These are phyloP conservation scores for Myripristis jacobus DNA, from an alignment of 2,797 vertebrate species.

Conservation along the genomic window DNA sequence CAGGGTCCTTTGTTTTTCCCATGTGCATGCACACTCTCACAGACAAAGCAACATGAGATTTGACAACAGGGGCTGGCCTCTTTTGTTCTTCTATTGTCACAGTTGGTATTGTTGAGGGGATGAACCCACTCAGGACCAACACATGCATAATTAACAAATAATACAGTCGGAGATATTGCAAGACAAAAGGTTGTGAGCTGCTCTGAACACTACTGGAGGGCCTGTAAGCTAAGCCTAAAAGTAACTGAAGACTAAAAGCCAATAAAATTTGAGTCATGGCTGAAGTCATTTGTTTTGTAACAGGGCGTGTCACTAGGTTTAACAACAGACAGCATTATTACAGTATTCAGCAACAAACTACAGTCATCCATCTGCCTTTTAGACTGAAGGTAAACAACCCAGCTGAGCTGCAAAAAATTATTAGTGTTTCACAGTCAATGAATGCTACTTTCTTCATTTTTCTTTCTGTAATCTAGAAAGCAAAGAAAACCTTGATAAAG, in stretches of 20 bases:
- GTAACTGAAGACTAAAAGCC: slow-evolving; percentile 2
- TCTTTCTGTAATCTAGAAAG: background rate
- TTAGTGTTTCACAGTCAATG: slow-evolving; percentile 26
- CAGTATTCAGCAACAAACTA: slow-evolving; percentile 13
- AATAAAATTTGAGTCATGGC: background rate
- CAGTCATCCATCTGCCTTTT: slow-evolving; percentile 4
- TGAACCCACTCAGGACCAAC: slow-evolving; percentile 20
- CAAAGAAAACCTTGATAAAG: slow-evolving; percentile 20
- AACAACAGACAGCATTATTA: background rate
- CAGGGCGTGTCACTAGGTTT: slow-evolving; percentile 18
- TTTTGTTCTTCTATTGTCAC: slow-evolving; percentile 25
- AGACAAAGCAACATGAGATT: background rate
- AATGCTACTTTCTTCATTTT: slow-evolving; percentile 26
- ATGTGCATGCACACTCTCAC: background rate
- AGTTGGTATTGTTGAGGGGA: slow-evolving; percentile 14
- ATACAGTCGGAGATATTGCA: slow-evolving; percentile 8
- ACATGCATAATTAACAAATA: slow-evolving; percentile 32
- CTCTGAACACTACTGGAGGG: background rate
- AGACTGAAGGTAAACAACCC: slow-evolving; percentile 40
- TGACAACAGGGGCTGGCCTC: slow-evolving; percentile 11
- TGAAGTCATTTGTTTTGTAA: background rate
- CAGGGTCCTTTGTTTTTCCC: slow-evolving; percentile 10
- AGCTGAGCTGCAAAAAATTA: slow-evolving; percentile 11
- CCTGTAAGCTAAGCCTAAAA: background rate
- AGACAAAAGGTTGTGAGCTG: slow-evolving; percentile 11